Evolutionary conservation across 2,113 vertebrate species (phyloP).

Genomic region (Actenoides lindsayi): DNA sequence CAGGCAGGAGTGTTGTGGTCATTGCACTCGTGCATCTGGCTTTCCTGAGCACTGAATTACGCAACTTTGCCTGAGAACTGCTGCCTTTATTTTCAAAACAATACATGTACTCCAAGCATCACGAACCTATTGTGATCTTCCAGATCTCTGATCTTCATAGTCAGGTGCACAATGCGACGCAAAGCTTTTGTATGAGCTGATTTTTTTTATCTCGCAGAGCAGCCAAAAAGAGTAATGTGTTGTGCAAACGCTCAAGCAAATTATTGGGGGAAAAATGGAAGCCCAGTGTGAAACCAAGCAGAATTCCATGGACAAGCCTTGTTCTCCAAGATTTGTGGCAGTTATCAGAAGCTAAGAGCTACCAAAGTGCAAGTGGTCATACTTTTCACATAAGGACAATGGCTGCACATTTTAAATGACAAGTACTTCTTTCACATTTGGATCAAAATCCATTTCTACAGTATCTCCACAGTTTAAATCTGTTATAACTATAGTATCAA

Average conservation of each 20-base stretch:
- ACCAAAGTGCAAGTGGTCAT: background rate
- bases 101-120: background rate
- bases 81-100: background rate
- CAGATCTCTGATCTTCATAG: background rate
- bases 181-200: background rate
- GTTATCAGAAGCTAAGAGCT: background rate
- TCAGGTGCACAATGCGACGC: background rate
- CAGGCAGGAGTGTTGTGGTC: background rate
- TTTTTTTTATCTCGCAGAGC: background rate
- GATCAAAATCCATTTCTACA: conserved; percentile 63
- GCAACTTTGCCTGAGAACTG: background rate
- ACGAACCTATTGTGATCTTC: background rate
- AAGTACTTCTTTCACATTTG: conserved; percentile 28
- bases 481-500: conserved; percentile 9
- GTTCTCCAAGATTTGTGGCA: background rate
- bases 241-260: background rate
- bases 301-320: background rate
- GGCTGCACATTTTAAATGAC: conserved; percentile 53
- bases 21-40: background rate
- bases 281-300: background rate
- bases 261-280: background rate
- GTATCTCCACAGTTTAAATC: conserved; percentile 42
- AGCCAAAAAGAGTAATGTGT: background rate
- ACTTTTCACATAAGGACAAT: background rate
- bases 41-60: background rate